Conservation (phyloP, 2,888 invertebrate species). For the Tenthredo amoena region DNA sequence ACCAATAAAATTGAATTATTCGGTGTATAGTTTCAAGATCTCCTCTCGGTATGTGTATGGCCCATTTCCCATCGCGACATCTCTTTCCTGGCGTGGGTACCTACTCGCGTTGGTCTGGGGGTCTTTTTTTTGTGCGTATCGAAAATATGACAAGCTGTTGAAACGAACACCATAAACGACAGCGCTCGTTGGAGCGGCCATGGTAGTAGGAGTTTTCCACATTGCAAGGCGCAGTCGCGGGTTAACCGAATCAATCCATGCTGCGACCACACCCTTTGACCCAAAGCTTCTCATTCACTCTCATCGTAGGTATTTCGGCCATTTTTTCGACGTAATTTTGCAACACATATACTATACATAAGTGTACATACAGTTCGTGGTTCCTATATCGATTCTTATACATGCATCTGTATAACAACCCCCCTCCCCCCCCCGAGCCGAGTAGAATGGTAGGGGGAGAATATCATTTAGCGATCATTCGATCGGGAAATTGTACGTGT, state of each 20-base stretch:
- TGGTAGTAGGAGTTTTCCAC: background rate
- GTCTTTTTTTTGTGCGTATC: background rate
- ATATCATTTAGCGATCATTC: background rate
- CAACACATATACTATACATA: background rate
- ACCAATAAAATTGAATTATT: too few species aligned
- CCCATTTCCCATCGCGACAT: background rate
- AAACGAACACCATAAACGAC: background rate
- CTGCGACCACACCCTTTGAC: slow-evolving; percentile 77
- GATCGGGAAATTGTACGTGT: background rate
- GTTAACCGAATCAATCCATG: slow-evolving; percentile 75
- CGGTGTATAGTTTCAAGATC: too few species aligned
- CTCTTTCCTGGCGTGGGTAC: background rate
- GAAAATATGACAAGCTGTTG: background rate
- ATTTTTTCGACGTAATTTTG: slow-evolving; percentile 34
- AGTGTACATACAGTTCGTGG: background rate
- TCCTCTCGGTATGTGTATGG: background rate
- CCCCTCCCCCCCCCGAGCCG: too few species aligned
- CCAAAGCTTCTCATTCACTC: slow-evolving; percentile 67
- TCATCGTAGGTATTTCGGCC: slow-evolving; percentile 1
- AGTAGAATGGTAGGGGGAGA: background rate
- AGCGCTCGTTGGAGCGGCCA: background rate
- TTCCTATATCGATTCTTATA: slow-evolving; percentile 27
- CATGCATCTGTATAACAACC: too few species aligned
- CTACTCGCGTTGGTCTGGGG: background rate
- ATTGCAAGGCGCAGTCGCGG: slow-evolving; percentile 71